Base-by-base conservation (phyloP, 2,888 invertebrate species). In the Leptinotarsa haldemani region DNA sequence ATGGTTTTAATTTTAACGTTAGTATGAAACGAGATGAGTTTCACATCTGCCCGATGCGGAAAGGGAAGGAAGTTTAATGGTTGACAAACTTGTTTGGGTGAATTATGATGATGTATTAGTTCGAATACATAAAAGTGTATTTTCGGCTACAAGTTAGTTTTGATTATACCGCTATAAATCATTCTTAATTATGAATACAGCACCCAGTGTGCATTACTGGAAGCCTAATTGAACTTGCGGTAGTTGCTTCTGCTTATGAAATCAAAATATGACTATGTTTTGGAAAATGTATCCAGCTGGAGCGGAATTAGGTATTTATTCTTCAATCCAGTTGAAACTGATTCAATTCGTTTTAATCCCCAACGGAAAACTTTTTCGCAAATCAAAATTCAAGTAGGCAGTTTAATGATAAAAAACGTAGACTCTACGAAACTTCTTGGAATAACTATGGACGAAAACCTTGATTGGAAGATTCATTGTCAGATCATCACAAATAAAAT, bases 1-100 rank as follows among this genome's bases (percentile, higher is more conserved):
- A 87, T 85, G 86, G 86, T 86, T 86, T 86, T 86, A 87, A 86
- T 86, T 87, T 87, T 85, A 85, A 85, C 84, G 83, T 82, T 82
- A 81, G 82, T 76, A 81, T 75, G 78, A 78, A 79, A 79, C 78
- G 80, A 71, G 75, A 75, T 70, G 77, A 76, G 80, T 80, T 79
- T 77, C 81, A 82, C 82, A 82, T 82, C 82, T 82, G 82, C 78
- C 77, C 74, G 76, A 82, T 73, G 77, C 79, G 80, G 80, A 81
- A 80, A 79, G 80, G 81, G 81, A 82, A 80, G 81, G 79, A 80
- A 79, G 75, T 78, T 80, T 80, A 80, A 80, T 80, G 79, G 81
- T 74, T 79, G 80, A 82, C 80, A 82, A 82, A 79, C 79, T 82
- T 82, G 81, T 81, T 81, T 77, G 75, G 71, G 73, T 79, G 79